Percentiles rank a stretch among this genome's conserved stretches.
These are phyloP conservation scores for Chrysopa pallens DNA, from an alignment of 1,140 invertebrate species.

Conservation along the genomic window DNA sequence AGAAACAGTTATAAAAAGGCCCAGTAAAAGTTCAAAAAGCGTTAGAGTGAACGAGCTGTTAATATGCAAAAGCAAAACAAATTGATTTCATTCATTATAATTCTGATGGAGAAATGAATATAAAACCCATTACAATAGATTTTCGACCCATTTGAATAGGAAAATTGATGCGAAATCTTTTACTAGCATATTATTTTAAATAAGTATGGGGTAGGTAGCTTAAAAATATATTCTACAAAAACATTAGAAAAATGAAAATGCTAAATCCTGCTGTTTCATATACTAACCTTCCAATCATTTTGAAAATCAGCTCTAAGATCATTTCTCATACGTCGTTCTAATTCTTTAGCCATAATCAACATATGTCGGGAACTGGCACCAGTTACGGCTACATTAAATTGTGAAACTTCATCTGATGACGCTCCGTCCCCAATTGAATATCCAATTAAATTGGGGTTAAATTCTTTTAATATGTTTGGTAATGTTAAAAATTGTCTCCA, in stretches of 20 bases:
- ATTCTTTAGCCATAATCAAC: constrained; percentile 36
- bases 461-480: constrained; percentile 39
- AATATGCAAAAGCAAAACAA: no score
- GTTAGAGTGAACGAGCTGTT: no score
- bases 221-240: background rate
- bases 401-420: constrained; percentile 21
- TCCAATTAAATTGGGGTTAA: constrained; percentile 41
- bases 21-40: no score
- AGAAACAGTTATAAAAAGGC: no score
- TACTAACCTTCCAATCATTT: constrained; percentile 49
- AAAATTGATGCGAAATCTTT: no score
- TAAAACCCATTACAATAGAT: no score
- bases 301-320: constrained; percentile 37
- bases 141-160: no score
- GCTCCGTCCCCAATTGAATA: constrained; percentile 31
- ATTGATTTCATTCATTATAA: no score
- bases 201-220: no score
- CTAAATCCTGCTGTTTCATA: no score
- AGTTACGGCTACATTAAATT: constrained; percentile 41
- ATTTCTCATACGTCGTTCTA: constrained; percentile 37
- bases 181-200: no score
- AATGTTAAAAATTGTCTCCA: constrained; percentile 18
- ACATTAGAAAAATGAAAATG: background rate
- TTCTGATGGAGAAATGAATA: no score
- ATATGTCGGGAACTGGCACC: constrained; percentile 38